Base-by-base conservation (phyloP, 1,140 invertebrate species). In the Trypoxylus dichotomus region DNA sequence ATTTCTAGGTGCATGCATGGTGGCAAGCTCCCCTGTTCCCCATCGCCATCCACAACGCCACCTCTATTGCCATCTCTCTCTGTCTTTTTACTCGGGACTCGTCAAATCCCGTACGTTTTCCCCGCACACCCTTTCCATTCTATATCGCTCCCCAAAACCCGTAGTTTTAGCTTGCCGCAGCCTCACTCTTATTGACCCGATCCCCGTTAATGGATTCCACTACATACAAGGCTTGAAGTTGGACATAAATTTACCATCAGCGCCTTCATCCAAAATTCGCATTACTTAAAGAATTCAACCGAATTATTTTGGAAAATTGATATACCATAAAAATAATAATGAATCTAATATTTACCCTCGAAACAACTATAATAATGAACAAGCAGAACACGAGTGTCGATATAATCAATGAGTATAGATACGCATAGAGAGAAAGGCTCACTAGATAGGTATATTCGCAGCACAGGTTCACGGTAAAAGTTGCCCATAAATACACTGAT, bases 21-120 rank as follows among this genome's bases (percentile, higher is more conserved):
- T 68, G 75, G 63, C 68, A 29, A 37, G 72, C 32, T 74, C 72
- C 72, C 72, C 72, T 29, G 41, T 37, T 43, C 32, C 32, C 72
- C 29, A 74, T 74, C 63, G 76, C 76, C 73, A 74, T 78, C 78
- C 79, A 72, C 58, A 75, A 60, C 75, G 60, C 58, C 78, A 54
- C 77, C 74, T 76, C 54, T 73, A 74, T 71, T 37, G 5, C 72
- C 21, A 21, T 74, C 72, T 43, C 72, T 42, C 72, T 68, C 60
- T 68, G 15, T 68, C 60, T 68, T 68, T 68, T 24, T 68, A 68
- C 60, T 29, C 24, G 21, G 24, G 60, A 68, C 21, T 68, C 60
- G 60, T 68, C 60, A 68, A 68, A 68, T 24, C 60, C 60, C 60
- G 60, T 68, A 68, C 27, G 24, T 68, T 68, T 68, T 24, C 60